Evolutionary conservation across 2,113 vertebrate genomes (phyloP).

Genomic region (Condylura cristata): DNA sequence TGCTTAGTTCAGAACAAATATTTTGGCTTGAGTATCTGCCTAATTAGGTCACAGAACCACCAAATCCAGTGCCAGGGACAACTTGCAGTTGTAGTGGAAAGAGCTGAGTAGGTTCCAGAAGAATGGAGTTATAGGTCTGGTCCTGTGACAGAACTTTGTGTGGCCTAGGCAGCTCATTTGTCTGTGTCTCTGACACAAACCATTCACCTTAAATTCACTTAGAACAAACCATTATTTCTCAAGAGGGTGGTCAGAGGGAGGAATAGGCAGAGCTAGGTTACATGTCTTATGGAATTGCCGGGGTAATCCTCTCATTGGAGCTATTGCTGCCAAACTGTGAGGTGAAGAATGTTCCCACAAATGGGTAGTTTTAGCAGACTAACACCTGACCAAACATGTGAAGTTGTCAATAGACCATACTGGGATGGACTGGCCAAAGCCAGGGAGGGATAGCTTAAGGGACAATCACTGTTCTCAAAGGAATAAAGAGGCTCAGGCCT

Average conservation of each 20-base stretch:
- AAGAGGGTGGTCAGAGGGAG: not conserved
- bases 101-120: not conserved
- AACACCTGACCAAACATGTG: not conserved
- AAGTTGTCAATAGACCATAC: not conserved
- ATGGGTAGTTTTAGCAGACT: not conserved
- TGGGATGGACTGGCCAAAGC: not conserved
- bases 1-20: not conserved
- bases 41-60: not conserved
- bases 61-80: no score
- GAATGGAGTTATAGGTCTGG: not conserved
- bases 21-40: not conserved
- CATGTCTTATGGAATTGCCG: not conserved
- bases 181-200: not conserved
- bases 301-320: not conserved
- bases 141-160: no score
- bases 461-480: not conserved
- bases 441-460: not conserved
- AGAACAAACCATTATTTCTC: not conserved
- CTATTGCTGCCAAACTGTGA: not conserved
- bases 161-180: not conserved
- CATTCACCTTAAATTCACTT: not conserved
- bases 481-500: not conserved
- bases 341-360: not conserved
- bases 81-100: not conserved
- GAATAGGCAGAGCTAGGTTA: not conserved